Evolutionary conservation across 2,797 vertebrate species (phyloP).

Genomic region (Botia almorhae): DNA sequence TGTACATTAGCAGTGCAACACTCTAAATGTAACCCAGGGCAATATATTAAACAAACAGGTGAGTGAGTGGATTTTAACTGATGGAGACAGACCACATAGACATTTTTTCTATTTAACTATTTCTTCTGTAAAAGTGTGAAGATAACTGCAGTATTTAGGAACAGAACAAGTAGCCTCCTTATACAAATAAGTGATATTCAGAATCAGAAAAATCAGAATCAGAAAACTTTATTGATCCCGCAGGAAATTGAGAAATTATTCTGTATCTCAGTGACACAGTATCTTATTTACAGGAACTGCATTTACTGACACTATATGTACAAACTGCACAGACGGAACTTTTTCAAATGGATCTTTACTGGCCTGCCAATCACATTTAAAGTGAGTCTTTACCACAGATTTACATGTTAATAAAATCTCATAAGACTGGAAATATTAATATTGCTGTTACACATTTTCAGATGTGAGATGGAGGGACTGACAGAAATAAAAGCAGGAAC

Average conservation of each 20-base stretch:
- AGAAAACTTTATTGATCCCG: no score
- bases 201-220: no score
- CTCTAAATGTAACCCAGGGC: slow-evolving; percentile 59
- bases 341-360: slow-evolving; percentile 58
- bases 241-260: no score
- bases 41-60: slow-evolving; percentile 63
- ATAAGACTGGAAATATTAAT: not conserved
- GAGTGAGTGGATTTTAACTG: slow-evolving; percentile 18
- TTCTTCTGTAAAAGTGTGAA: no score
- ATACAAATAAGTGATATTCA: no score
- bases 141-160: no score
- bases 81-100: not conserved
- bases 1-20: slow-evolving; percentile 57
- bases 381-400: slow-evolving; percentile 47
- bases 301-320: slow-evolving; percentile 52
- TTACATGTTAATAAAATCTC: not conserved
- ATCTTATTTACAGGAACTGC: slow-evolving; percentile 57
- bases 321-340: slow-evolving; percentile 48
- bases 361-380: slow-evolving; percentile 60
- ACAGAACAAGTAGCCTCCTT: not conserved
- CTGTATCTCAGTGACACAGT: not conserved
- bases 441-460: slow-evolving; percentile 42
- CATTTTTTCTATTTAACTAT: no score
- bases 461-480: slow-evolving; percentile 56
- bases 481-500: slow-evolving; percentile 54